Percentiles rank a stretch among this genome's conserved stretches.
These are phyloP conservation scores for Gryllus bimaculatus DNA, from an alignment of 1,140 invertebrate genomes.

Conservation along the genomic window DNA sequence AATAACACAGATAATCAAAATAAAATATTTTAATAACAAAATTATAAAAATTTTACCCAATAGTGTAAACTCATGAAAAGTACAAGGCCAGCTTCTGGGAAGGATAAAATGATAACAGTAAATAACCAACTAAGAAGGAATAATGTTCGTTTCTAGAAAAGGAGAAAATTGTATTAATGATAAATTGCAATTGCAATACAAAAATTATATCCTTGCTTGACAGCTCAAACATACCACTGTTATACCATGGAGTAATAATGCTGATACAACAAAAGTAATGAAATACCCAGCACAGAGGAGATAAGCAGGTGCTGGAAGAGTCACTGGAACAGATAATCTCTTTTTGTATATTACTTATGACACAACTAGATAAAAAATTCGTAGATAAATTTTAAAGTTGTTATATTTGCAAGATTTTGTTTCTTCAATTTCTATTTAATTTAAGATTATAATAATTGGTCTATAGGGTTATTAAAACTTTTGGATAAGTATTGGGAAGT, in stretches of 20 bases:
- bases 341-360: too few relatives aligned
- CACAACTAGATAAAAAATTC: too few relatives aligned
- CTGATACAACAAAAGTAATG: slow-evolving; percentile 46
- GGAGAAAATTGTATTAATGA: slow-evolving; percentile 18
- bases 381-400: too few relatives aligned
- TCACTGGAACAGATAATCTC: slow-evolving; percentile 16
- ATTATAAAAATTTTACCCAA: slow-evolving; percentile 42
- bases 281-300: slow-evolving; percentile 51
- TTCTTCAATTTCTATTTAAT: too few relatives aligned
- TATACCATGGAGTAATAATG: slow-evolving; percentile 47
- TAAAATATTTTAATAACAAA: neutral
- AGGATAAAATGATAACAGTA: slow-evolving; percentile 49
- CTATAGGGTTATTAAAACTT: too few relatives aligned
- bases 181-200: neutral
- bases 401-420: too few relatives aligned
- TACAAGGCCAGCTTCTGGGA: slow-evolving; percentile 56
- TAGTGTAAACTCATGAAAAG: slow-evolving; percentile 58
- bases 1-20: neutral
- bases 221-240: slow-evolving; percentile 42
- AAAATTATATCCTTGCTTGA: neutral
- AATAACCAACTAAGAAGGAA: slow-evolving; percentile 53
- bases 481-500: too few relatives aligned
- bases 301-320: slow-evolving; percentile 44
- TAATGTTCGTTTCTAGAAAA: slow-evolving; percentile 48
- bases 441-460: too few relatives aligned